A percentile compares a stretch with the other conserved stretches of the same genome.
phyloP scores from a whole-genome alignment of 2,888 invertebrate genomes.

The Thereva nobilitata region DNA sequence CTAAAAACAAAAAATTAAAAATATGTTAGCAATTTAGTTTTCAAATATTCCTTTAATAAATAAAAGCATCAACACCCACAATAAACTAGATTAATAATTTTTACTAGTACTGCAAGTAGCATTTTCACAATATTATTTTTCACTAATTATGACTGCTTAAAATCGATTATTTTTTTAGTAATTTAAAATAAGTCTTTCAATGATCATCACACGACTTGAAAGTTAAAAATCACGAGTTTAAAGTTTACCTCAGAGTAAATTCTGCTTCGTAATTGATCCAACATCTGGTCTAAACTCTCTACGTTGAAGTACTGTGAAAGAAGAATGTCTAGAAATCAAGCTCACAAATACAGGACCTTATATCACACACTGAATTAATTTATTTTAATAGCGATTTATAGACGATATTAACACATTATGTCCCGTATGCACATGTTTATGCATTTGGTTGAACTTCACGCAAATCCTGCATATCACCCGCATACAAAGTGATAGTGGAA shows the following conservation, averaged over 20 bases:
- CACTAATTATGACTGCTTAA: too few relatives aligned
- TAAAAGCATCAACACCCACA: neutral
- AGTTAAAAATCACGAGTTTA: neutral
- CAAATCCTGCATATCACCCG: too few relatives aligned
- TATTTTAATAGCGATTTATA: neutral
- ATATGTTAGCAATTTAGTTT: constrained; percentile 4
- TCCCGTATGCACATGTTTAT: too few relatives aligned
- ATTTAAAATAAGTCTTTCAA: neutral
- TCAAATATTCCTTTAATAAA: neutral
- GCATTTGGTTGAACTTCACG: too few relatives aligned
- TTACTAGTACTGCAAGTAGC: too few relatives aligned
- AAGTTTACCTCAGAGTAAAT: constrained; percentile 48
- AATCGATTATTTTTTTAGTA: constrained; percentile 4
- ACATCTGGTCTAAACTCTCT: constrained; percentile 47
- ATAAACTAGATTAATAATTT: neutral
- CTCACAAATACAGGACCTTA: neutral
- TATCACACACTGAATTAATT: neutral
- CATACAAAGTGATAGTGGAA: too few relatives aligned
- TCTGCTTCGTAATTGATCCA: constrained; percentile 48
- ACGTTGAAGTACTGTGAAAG: constrained; percentile 47
- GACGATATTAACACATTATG: too few relatives aligned
- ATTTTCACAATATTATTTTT: too few relatives aligned
- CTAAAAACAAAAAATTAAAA: constrained; percentile 45
- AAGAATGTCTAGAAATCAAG: constrained; percentile 4
- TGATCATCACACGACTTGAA: neutral